Conservation (phyloP, 2,888 invertebrate species). For the Vannuccia rotundouncinata region DNA sequence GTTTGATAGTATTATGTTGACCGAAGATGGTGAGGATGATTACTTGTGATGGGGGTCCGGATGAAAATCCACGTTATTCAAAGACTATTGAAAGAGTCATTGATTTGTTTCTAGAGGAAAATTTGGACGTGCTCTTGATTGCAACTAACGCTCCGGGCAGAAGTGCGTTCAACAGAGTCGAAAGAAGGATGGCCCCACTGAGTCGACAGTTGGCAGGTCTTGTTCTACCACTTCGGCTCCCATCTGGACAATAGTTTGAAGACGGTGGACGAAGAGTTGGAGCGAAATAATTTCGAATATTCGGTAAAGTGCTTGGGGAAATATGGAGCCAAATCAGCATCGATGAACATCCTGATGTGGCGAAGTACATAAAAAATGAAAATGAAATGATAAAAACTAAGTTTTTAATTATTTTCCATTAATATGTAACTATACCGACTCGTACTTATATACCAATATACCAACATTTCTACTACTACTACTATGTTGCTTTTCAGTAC, state of each 20-base stretch:
- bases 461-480: too few relatives aligned
- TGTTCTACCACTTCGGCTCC: slow-evolving; percentile 44
- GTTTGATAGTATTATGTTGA: background rate
- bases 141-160: slow-evolving; percentile 37
- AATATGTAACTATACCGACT: too few relatives aligned
- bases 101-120: slow-evolving; percentile 41
- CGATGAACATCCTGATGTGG: slow-evolving; percentile 41
- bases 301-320: slow-evolving; percentile 45
- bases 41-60: slow-evolving; percentile 44
- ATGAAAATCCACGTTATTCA: slow-evolving; percentile 44
- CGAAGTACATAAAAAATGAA: background rate
- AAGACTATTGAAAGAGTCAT: slow-evolving; percentile 41
- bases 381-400: background rate
- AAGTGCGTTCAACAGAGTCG: slow-evolving; percentile 42
- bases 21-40: slow-evolving; percentile 47
- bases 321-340: slow-evolving; percentile 47
- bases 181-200: slow-evolving; percentile 51
- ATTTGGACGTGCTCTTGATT: slow-evolving; percentile 59
- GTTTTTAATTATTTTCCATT: too few relatives aligned
- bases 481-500: too few relatives aligned
- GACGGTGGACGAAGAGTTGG: slow-evolving; percentile 40
- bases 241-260: slow-evolving; percentile 27
- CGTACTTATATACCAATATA: too few relatives aligned
- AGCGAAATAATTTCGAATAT: slow-evolving; percentile 35
- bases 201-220: slow-evolving; percentile 47